Base-by-base conservation (phyloP, 1,140 invertebrate species). In the Propsilocerus akamusi region DNA sequence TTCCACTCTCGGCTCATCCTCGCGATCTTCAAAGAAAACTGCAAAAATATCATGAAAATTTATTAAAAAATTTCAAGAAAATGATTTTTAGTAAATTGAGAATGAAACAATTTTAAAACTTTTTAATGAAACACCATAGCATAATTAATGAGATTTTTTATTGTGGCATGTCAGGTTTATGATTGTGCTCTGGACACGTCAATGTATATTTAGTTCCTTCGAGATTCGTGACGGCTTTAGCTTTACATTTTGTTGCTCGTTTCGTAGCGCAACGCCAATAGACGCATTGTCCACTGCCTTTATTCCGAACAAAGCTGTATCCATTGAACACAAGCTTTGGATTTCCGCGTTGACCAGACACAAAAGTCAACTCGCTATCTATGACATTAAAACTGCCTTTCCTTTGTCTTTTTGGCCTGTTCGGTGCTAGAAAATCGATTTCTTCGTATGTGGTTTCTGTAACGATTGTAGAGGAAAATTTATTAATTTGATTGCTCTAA, bases 201-300 rank as follows among this genome's bases (percentile, higher is more conserved):
- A 53, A n/a, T 50, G 25, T 47, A 5, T 50, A 48, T 14, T 28
- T 26, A 11, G 52, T 25, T 5, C 28, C 4, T 14, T 50, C 26
- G 12, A 2, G 30, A 53, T 34, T 22, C 12, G 51, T 56, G 3
- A 54, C 51, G 10, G 50, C n/a, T 8, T 51, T 51, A 5, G 51
- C 49, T 30, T 49, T 26, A 50, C 55, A 56, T 34, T 54, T 53
- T 14, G 34, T 47, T 24, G 12, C 14, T 14, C 50, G 49, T 23
- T 28, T 28, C 12, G 51, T 26, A 7, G 51, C 41, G 49, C 55
- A 56, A 50, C 26, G 52, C 53, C 55, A 56, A 46, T 56, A 56
- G 10, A 51, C 23, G 22, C 41, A 24, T n/a, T 47, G 25, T 10
- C 23, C 26, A 26, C 26, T 37, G 2, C 30, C 47, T 53, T 54